Base-by-base conservation (phyloP, 2,888 invertebrate genomes). In the Hoplodrina blanda region DNA sequence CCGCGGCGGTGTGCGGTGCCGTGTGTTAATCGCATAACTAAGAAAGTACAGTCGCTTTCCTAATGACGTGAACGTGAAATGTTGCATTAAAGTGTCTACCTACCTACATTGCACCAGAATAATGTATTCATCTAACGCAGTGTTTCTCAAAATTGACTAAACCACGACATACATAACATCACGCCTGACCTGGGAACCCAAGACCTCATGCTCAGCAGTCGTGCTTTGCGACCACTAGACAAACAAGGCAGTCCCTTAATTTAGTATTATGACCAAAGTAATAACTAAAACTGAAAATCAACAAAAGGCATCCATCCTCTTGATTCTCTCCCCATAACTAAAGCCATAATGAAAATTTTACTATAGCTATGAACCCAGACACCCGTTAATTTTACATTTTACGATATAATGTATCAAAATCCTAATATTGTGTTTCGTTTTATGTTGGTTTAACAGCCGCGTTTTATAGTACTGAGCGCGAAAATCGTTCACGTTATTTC, bases 361-460 rank as follows among this genome's bases (percentile, higher is more conserved):
- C 70, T 73, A 59, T 63, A 60, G 74, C 68, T 54, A 78, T 76
- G 62, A 78, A 77, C 69, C 64, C 64, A 78, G 63, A 63, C 62
- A 73, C 70, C 63, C 70, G 68, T 82, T 83, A 78, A 85, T 79
- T 82, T 83, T 69, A 74, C 70, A 75, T 69, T 81, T 76, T 82
- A 74, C 73, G 74, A 70, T 62, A 46, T 76, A 82, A 76, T 78
- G 77, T 76, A 79, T 80, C 74, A 80, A 78, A 81, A 78, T 76
- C 75, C 67, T 82, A 80, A 83, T 81, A 82, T 75, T 69, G 46
- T 73, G 67, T 70, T 70, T 37, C 72, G 71, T 83, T 82, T 85
- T 78, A 82, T 72, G 78, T 63, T 62, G 57, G 57, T 84, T 82
- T 80, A 76, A 82, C 73, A 68, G 55, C 78, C 52, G 20, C 46